Evolutionary conservation across 2,797 vertebrate species (phyloP).

Genomic region (Helicolenus hilgendorfi): DNA sequence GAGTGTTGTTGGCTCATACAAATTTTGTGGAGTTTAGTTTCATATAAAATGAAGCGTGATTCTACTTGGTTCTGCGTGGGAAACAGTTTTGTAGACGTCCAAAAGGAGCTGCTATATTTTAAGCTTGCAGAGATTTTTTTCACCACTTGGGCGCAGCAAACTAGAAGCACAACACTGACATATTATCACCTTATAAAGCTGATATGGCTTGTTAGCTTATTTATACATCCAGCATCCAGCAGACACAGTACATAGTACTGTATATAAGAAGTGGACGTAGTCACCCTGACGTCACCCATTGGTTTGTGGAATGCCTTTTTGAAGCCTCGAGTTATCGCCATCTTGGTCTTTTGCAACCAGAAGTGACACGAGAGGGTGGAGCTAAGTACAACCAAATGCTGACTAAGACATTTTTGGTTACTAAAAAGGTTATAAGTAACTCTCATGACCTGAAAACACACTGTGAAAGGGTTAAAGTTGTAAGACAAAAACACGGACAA

Average conservation of each 20-base stretch:
- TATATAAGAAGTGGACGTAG: not conserved
- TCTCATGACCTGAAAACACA: no score
- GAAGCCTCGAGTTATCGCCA: no score
- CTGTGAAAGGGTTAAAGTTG: no score
- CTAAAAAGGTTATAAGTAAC: no score
- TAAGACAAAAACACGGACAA: no score
- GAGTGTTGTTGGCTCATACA: not conserved
- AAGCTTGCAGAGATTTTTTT: not conserved
- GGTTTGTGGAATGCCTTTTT: no score
- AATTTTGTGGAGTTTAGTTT: not conserved
- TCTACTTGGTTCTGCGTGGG: not conserved
- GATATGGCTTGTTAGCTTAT: not conserved
- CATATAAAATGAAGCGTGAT: not conserved
- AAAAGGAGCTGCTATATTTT: not conserved
- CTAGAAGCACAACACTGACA: not conserved
- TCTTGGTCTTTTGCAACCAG: no score
- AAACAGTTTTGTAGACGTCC: not conserved
- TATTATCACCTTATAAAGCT: not conserved
- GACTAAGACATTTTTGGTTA: no score
- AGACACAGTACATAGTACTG: not conserved
- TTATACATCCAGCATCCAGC: not conserved
- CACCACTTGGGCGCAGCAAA: not conserved
- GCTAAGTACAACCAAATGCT: no score
- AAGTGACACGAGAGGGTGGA: no score
- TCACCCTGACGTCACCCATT: no score